These are phyloP conservation scores for Brachionus sp. DNA, from an alignment of 1,140 invertebrate genomes.

Conservation along the genomic window DNA sequence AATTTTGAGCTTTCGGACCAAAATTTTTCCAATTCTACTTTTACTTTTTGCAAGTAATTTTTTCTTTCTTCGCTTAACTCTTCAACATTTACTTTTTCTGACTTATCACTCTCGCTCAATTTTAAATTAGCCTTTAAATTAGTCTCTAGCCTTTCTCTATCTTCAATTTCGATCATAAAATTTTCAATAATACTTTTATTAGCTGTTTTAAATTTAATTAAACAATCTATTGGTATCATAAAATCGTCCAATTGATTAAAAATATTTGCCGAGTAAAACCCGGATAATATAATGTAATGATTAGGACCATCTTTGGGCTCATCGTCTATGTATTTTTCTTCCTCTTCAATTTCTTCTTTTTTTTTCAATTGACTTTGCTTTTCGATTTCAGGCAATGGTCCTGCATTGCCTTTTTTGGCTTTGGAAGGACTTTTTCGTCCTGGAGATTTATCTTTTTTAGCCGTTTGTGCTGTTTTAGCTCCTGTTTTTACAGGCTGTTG, in stretches of 20 bases:
- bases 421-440: constrained; percentile 42
- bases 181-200: constrained; percentile 49
- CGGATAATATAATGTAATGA: constrained; percentile 55
- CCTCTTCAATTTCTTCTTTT: constrained; percentile 56
- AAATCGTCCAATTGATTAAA: constrained; percentile 52
- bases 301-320: constrained; percentile 59
- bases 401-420: constrained; percentile 56
- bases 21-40: constrained; percentile 52
- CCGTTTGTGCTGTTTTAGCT: constrained; percentile 47
- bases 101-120: not conserved
- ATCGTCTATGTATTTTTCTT: constrained; percentile 58
- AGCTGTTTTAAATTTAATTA: constrained; percentile 48
- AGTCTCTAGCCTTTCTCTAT: constrained; percentile 26
- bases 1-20: constrained; percentile 55
- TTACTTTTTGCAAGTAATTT: constrained; percentile 49
- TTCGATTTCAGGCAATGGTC: constrained; percentile 49
- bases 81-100: not conserved
- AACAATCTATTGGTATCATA: constrained; percentile 51
- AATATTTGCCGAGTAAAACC: constrained; percentile 55
- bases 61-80: constrained; percentile 34
- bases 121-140: constrained; percentile 38
- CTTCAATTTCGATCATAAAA: constrained; percentile 48
- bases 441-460: constrained; percentile 53
- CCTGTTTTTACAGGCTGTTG: constrained; percentile 49
- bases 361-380: constrained; percentile 53